phyloP scores from a whole-genome alignment of 2,113 vertebrate species.

The Lota lota region DNA sequence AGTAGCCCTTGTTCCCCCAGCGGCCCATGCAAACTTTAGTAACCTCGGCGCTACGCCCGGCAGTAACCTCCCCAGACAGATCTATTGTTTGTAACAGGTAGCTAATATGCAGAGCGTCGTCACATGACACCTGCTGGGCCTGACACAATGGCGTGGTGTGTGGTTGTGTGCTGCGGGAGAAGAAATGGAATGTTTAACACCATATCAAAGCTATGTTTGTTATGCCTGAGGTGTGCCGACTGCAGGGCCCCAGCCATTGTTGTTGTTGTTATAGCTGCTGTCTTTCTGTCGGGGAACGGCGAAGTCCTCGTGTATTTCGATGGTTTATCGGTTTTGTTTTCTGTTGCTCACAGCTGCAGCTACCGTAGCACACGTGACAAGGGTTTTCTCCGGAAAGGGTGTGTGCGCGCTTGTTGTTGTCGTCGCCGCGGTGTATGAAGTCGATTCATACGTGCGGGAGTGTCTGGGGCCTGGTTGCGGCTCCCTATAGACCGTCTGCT shows the following conservation, averaged over 20 bases:
- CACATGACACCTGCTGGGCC: constrained; percentile 66
- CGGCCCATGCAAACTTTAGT: constrained; percentile 7
- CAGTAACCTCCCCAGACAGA: constrained; percentile 42
- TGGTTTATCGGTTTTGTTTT: constrained; percentile 9
- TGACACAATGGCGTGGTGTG: constrained; percentile 57
- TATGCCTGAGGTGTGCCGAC: constrained; percentile 54
- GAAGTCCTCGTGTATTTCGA: constrained; percentile 6
- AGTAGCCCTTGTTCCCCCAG: constrained; percentile 51
- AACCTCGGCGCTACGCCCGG: constrained; percentile 38
- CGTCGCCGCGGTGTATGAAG: no score
- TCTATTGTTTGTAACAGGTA: constrained; percentile 67
- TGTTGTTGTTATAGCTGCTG: constrained; percentile 51
- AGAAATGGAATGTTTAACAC: constrained; percentile 68
- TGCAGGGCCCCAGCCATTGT: constrained; percentile 11
- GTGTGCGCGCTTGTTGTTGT: constrained; percentile 28
- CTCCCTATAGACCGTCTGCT: not conserved
- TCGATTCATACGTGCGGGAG: not conserved
- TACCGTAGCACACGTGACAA: constrained; percentile 16
- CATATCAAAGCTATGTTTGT: constrained; percentile 71
- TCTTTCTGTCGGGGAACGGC: constrained; percentile 31
- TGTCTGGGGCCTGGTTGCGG: not conserved
- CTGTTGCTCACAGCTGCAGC: constrained; percentile 40
- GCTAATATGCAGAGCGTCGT: constrained; percentile 46
- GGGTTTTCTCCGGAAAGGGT: constrained; percentile 14
- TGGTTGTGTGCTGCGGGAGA: not conserved